Conservation (phyloP, 2,888 invertebrate genomes). For the Labia minor region DNA sequence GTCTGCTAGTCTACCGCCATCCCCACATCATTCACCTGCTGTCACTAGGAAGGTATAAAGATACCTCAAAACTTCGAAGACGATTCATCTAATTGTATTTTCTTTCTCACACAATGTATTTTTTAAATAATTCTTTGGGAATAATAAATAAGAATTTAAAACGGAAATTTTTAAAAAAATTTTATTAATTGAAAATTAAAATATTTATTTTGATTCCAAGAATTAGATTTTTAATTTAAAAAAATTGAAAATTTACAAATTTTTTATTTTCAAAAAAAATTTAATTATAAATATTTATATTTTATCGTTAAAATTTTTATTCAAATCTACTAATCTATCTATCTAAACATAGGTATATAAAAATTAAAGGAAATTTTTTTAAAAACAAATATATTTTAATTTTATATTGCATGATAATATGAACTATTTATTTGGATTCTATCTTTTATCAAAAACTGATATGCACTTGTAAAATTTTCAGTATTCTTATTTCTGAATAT, state of each 20-base stretch:
- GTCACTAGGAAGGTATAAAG: constrained; percentile 27
- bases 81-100: neutral
- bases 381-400: neutral
- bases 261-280: no score
- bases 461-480: neutral
- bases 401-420: neutral
- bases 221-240: no score
- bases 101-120: constrained; percentile 4
- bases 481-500: neutral
- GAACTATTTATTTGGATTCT: neutral
- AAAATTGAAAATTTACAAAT: no score
- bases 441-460: neutral
- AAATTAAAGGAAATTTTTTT: no score
- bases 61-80: constrained; percentile 2
- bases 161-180: neutral
- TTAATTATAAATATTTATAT: no score
- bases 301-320: no score
- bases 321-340: no score
- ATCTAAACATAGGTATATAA: no score
- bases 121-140: neutral
- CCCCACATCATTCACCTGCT: constrained; percentile 61
- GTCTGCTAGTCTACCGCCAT: constrained; percentile 55
- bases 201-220: no score
- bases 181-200: neutral
- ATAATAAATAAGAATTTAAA: neutral